phyloP scores from a whole-genome alignment of 2,888 invertebrate genomes.

The Amiota mariae region DNA sequence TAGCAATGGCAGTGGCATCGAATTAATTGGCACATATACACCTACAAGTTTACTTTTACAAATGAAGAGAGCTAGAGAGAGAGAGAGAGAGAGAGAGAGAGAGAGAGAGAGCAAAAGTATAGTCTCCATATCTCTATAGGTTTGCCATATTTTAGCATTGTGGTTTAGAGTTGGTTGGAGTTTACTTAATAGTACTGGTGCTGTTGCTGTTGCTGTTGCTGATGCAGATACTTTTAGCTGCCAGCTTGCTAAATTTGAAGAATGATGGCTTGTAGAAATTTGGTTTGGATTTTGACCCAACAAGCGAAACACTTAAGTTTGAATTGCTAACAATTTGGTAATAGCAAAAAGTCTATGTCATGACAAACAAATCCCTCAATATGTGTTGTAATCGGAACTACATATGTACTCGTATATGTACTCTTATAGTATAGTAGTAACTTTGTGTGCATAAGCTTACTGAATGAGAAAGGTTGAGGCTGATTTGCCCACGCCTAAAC shows the following conservation, averaged over 20 bases:
- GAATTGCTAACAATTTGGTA: slow-evolving; percentile 35
- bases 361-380: slow-evolving; percentile 4
- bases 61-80: background rate
- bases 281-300: slow-evolving; percentile 3
- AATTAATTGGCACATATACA: slow-evolving; percentile 33
- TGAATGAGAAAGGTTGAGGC: too few relatives aligned
- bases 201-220: too few relatives aligned
- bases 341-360: slow-evolving; percentile 26
- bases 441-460: too few relatives aligned
- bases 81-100: background rate
- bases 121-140: too few relatives aligned
- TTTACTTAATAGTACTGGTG: too few relatives aligned
- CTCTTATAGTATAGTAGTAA: too few relatives aligned
- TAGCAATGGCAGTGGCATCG: slow-evolving; percentile 22
- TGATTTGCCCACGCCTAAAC: too few relatives aligned
- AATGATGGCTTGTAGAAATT: background rate
- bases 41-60: background rate
- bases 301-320: slow-evolving; percentile 25
- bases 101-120: too few relatives aligned
- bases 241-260: too few relatives aligned
- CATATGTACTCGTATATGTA: background rate
- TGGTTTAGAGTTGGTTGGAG: too few relatives aligned
- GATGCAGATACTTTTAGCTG: too few relatives aligned
- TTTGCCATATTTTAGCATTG: too few relatives aligned
- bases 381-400: background rate